Base-by-base conservation (phyloP, 2,888 invertebrate species). In the Leptopilina syphax region DNA sequence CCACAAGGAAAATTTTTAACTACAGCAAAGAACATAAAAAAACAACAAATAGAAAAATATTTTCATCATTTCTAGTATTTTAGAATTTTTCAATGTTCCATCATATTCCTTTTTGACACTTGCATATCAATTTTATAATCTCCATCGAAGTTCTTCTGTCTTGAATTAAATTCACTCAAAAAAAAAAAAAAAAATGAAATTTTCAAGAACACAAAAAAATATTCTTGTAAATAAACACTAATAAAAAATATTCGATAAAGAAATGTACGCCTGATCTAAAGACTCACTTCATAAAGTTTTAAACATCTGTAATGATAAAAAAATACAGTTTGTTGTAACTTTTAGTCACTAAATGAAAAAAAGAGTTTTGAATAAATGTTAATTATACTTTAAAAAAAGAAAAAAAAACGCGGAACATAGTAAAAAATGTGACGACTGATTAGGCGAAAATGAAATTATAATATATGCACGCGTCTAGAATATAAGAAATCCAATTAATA, bases 381-480 rank as follows among this genome's bases (percentile, higher is more conserved):
- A 73, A 73, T 54, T 57, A 73, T 73, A 73, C 57, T 73, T 18
- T 18, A 18, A 60, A 60, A 60, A 60, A 18, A 57, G 0, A 5
- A n/a, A 60, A 60, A 60, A 7, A 60, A 60, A 60, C 3, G 34
- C 34, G 4, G 18, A 63, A 63, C 27, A 54, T 18, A 73, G 73
- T 73, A 54, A 57, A 34, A 27, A 73, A 73, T 73, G 57, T 73
- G 57, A 73, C 34, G 73, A 73, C 73, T 73, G 73, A 73, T 73
- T 73, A 57, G 47, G 47, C 12, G 47, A 65, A 50, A 50, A 50
- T 50, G 50, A 50, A 50, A 44, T 67, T 50, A 68, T 12, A 44
- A 68, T n/a, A 18, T 44, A 10, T 47, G 50, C 34, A n/a, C 34
- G 57, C 10, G 9, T 9, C 34, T 57, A 57, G n/a, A 34, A 70